Evolutionary conservation across 2,113 vertebrate species (phyloP).

Genomic region (Poeciliopsis retropinna): DNA sequence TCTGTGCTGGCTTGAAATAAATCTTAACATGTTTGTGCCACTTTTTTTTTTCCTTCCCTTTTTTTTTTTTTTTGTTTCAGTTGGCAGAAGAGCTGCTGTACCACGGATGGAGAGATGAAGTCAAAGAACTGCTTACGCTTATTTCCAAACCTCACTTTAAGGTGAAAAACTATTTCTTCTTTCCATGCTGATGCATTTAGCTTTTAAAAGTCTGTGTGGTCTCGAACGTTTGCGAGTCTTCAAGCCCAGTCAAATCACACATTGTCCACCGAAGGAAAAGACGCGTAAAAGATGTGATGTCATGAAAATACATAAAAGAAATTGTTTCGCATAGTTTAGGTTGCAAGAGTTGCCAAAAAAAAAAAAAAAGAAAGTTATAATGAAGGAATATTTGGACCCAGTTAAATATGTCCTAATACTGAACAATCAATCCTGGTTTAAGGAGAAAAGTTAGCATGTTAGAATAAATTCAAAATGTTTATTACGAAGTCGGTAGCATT

Average conservation of each 20-base stretch:
- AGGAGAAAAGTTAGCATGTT: too few species aligned
- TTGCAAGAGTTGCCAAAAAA: background rate
- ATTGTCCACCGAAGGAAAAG: background rate
- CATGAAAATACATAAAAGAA: background rate
- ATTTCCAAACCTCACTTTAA: slow-evolving; percentile 73
- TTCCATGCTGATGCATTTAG: slow-evolving; percentile 5
- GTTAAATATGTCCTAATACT: background rate
- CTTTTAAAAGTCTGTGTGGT: background rate
- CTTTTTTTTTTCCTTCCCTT: background rate
- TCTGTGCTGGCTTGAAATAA: slow-evolving; percentile 13
- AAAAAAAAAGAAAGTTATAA: background rate
- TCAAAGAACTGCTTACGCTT: slow-evolving; percentile 64
- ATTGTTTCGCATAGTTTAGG: background rate
- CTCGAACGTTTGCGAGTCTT: background rate
- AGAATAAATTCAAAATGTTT: too few species aligned
- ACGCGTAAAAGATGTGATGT: background rate
- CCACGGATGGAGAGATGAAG: slow-evolving; percentile 53
- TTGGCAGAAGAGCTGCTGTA: slow-evolving; percentile 56
- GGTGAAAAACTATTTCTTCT: slow-evolving; percentile 48
- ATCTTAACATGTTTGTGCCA: background rate
- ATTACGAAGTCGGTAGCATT: too few species aligned
- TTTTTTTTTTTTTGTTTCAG: slow-evolving; percentile 46
- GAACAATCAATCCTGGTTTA: background rate
- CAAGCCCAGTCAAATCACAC: background rate
- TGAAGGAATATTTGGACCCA: background rate